Evolutionary conservation across 2,888 invertebrate species (phyloP).

Genomic region (Heliconius aoede): DNA sequence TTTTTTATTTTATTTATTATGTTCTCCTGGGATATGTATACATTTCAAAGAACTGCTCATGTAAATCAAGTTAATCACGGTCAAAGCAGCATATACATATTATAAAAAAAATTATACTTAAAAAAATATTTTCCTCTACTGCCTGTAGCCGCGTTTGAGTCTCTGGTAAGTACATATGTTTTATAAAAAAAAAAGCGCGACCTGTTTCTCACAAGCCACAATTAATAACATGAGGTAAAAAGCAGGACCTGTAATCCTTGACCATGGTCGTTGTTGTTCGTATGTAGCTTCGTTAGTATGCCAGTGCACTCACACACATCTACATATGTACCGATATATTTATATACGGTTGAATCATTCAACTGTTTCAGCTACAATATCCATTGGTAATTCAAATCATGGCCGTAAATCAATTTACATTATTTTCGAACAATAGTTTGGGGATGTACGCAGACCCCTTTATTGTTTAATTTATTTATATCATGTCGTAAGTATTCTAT

Average conservation of each 20-base stretch:
- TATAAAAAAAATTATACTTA: too few species aligned
- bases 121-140: too few species aligned
- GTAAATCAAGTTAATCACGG: too few species aligned
- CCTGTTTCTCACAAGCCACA: neutral
- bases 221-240: neutral
- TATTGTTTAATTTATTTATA: constrained; percentile 27
- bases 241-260: constrained; percentile 7
- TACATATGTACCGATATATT: neutral
- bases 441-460: constrained; percentile 7
- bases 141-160: neutral
- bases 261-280: constrained; percentile 7
- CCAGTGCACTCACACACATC: neutral
- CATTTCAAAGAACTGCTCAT: too few species aligned
- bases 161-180: constrained; percentile 5
- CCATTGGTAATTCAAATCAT: constrained; percentile 18
- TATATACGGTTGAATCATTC: constrained; percentile 12
- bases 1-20: too few species aligned
- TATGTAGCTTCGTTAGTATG: constrained; percentile 5
- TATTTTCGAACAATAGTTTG: constrained; percentile 25
- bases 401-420: neutral
- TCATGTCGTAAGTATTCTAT: constrained; percentile 11
- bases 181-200: neutral
- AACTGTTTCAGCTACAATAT: constrained; percentile 6
- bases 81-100: too few species aligned
- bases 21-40: too few species aligned